phyloP scores from a whole-genome alignment of 2,113 vertebrate species.

The Bambusicola thoracicus region DNA sequence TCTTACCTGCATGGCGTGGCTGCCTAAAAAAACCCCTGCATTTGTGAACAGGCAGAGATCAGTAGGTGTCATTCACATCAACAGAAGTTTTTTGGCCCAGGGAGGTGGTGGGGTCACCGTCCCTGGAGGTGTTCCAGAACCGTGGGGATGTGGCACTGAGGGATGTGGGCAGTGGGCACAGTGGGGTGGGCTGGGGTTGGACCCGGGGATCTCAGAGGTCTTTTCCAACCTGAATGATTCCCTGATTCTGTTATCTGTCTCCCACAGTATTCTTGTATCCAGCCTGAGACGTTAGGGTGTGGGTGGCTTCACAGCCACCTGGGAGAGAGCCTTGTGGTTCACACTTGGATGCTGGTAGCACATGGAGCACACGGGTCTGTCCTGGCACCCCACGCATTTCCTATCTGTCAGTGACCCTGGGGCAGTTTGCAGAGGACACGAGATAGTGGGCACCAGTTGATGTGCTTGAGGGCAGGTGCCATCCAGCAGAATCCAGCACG shows the following conservation, averaged over 20 bases:
- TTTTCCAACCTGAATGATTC: too few species aligned
- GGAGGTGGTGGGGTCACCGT: neutral
- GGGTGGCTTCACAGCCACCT: neutral
- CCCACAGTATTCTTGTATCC: neutral
- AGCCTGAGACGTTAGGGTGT: rapidly evolving
- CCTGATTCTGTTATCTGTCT: neutral
- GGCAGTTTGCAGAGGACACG: neutral
- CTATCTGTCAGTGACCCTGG: neutral
- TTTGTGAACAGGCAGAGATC: neutral
- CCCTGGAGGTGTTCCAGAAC: neutral
- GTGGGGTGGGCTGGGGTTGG: too few species aligned
- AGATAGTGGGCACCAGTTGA: neutral
- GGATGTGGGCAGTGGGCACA: too few species aligned
- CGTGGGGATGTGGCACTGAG: neutral
- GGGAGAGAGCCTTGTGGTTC: neutral
- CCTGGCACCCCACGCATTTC: rapidly evolving
- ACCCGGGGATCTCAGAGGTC: too few species aligned
- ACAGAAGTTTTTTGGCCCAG: neutral
- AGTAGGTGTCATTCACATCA: neutral
- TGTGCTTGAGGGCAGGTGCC: neutral
- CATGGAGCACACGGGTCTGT: neutral
- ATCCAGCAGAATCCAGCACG: neutral
- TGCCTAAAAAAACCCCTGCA: neutral
- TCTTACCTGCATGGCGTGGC: neutral
- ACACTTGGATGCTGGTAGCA: neutral